phyloP scores from a whole-genome alignment of 2,888 invertebrate species.

The Helicoverpa assulta region DNA sequence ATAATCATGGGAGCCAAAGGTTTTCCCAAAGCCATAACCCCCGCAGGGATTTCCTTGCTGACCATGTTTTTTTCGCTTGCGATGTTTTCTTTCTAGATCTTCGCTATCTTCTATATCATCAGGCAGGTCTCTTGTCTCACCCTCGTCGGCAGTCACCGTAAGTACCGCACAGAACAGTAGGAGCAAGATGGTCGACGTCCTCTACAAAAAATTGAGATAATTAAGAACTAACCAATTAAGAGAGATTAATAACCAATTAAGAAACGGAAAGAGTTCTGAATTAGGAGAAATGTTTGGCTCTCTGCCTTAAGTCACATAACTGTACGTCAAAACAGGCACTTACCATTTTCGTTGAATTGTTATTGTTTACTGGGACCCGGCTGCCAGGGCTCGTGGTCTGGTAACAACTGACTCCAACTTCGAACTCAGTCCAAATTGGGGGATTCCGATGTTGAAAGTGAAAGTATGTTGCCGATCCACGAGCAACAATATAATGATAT shows the following conservation, averaged over 20 bases:
- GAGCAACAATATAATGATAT: constrained; percentile 75
- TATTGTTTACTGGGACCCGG: constrained; percentile 32
- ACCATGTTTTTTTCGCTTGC: constrained; percentile 79
- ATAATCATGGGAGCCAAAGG: constrained; percentile 74
- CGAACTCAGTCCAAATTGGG: constrained; percentile 62
- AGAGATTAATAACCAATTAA: neutral
- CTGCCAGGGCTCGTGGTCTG: constrained; percentile 55
- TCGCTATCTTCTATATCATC: constrained; percentile 69
- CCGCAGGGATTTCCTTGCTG: constrained; percentile 73
- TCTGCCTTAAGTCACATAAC: neutral
- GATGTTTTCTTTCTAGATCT: constrained; percentile 77
- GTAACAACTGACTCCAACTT: constrained; percentile 59
- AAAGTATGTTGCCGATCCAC: constrained; percentile 77
- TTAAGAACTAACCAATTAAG: neutral
- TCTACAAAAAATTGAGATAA: constrained; percentile 69
- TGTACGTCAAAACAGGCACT: neutral
- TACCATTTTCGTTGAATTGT: constrained; percentile 42
- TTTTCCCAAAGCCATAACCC: constrained; percentile 77
- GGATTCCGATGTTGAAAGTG: constrained; percentile 77
- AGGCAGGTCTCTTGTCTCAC: constrained; percentile 71
- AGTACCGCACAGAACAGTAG: constrained; percentile 67
- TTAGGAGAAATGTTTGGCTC: neutral
- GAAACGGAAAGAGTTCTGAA: neutral
- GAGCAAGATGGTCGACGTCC: constrained; percentile 66
- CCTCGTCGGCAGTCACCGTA: constrained; percentile 67